These are phyloP conservation scores for Drosophila macrothrix DNA, from an alignment of 2,888 invertebrate genomes.

Conservation along the genomic window DNA sequence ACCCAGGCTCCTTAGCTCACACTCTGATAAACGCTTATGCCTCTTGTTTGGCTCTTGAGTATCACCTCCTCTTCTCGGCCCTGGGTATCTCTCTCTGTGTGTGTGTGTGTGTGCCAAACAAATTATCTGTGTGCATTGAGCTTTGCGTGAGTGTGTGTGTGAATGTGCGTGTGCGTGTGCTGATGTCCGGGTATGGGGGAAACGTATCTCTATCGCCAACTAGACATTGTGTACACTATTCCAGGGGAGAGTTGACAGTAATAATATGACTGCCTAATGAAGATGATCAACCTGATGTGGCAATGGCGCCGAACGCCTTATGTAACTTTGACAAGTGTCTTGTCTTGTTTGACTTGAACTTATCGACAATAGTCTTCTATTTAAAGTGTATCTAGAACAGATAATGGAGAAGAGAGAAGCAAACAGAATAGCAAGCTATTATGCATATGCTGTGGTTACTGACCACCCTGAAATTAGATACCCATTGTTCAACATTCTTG, in stretches of 20 bases:
- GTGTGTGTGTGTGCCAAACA: slow-evolving; percentile 63
- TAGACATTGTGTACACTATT: slow-evolving; percentile 64
- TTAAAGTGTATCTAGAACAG: slow-evolving; percentile 18
- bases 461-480: slow-evolving; percentile 19
- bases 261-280: slow-evolving; percentile 41
- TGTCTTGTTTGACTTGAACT: slow-evolving; percentile 71
- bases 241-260: slow-evolving; percentile 32
- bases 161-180: slow-evolving; percentile 38
- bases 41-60: slow-evolving; percentile 60
- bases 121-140: slow-evolving; percentile 63
- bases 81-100: slow-evolving; percentile 42
- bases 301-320: slow-evolving; percentile 42
- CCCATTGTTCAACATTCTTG: slow-evolving; percentile 16
- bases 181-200: slow-evolving; percentile 1
- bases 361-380: slow-evolving; percentile 43
- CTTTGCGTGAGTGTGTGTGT: slow-evolving; percentile 47
- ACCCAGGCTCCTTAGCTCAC: slow-evolving; percentile 2
- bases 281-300: slow-evolving; percentile 46
- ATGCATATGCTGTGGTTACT: slow-evolving; percentile 22
- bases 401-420: not conserved
- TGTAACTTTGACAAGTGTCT: slow-evolving; percentile 70
- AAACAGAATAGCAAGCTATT: not conserved
- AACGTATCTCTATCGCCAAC: slow-evolving; percentile 44
- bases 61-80: slow-evolving; percentile 38
- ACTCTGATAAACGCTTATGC: slow-evolving; percentile 49